Evolutionary conservation across 30 jellyfish, hydroid and myxozoan species (phyloP).

Genomic region (Rhopilema esculentum): DNA sequence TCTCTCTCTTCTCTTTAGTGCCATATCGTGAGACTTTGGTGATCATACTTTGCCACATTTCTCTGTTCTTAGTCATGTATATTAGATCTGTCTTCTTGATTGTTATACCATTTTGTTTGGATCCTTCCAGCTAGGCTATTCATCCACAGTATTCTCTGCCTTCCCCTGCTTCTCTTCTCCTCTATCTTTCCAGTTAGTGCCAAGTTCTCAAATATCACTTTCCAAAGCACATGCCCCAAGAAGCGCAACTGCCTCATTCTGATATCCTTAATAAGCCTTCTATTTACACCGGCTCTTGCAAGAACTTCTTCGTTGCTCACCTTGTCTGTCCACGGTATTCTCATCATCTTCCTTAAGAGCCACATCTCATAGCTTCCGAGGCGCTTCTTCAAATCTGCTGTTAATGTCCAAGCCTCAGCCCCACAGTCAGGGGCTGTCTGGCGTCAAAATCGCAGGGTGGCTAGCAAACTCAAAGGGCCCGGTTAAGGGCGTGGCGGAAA

Average conservation of each 20-base stretch:
- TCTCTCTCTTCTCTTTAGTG: not conserved
- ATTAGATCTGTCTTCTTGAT: not conserved
- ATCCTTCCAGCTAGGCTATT: not conserved
- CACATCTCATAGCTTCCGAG: no score
- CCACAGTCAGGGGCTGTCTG: no score
- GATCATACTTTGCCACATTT: not conserved
- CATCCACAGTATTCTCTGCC: conserved; percentile 11
- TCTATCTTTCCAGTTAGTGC: not conserved
- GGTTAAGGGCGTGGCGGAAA: no score
- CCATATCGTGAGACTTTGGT: not conserved
- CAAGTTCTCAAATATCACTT: not conserved
- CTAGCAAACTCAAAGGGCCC: no score
- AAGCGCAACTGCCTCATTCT: not conserved
- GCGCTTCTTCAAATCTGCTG: no score
- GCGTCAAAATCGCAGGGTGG: no score
- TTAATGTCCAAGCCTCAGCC: no score
- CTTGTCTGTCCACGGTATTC: no score
- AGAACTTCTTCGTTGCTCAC: no score
- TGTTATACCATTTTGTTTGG: conserved; percentile 1
- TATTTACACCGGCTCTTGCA: no score
- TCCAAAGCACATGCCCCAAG: not conserved
- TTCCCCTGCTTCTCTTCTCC: not conserved
- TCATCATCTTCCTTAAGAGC: no score
- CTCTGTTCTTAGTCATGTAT: not conserved
- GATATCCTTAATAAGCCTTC: not conserved